Evolutionary conservation across 2,113 vertebrate species (phyloP), one percentile per base, ranked within the genome.

Genomic region (Centropus unirufus): DNA sequence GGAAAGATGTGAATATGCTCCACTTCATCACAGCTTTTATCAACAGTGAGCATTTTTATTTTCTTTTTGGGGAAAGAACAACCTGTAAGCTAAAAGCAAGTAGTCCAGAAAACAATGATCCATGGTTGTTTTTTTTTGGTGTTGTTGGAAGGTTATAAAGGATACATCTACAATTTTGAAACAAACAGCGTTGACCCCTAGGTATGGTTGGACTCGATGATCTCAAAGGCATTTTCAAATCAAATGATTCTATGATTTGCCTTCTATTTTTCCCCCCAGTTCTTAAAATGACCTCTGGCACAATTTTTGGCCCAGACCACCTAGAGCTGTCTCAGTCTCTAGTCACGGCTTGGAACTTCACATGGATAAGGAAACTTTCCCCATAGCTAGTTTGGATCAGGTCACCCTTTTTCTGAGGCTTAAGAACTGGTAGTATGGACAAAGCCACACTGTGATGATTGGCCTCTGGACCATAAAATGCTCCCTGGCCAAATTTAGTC

Each of bases 261-360:
- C 8, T 72, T 79, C 47, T 57, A 1, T 17, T 44, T 66, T 36
- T 58, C 44, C 58, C n/a, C 1, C n/a, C 1, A 0, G 4, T 36
- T 69, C 6, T 49, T 66, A 54, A 8, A 90, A 62, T 49, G n/a
- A 51, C 46, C 11, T 5, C 8, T 62, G 18, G 9, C 42, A 82
- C 10, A 55, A 13, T 23, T 91, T 91, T 81, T 77, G 51, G 13
- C 23, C 21, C 29, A 75, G 32, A 8, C 15, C 34, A 58, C 47
- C 32, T 54, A 62, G 40, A 0, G 0, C 29, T 75, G 17, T 63
- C 39, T 24, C 32, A 70, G 39, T 59, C 32, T 95, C n/a, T 47
- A 39, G 10, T 27, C 32, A 6, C 29, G 63, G 32, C 46, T 66
- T 67, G 22, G 29, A 84, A 82, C 34, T 47, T 89, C 42, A 39